These are phyloP conservation scores for Aporophyla nigra DNA, from an alignment of 2,888 invertebrate genomes.

Conservation along the genomic window DNA sequence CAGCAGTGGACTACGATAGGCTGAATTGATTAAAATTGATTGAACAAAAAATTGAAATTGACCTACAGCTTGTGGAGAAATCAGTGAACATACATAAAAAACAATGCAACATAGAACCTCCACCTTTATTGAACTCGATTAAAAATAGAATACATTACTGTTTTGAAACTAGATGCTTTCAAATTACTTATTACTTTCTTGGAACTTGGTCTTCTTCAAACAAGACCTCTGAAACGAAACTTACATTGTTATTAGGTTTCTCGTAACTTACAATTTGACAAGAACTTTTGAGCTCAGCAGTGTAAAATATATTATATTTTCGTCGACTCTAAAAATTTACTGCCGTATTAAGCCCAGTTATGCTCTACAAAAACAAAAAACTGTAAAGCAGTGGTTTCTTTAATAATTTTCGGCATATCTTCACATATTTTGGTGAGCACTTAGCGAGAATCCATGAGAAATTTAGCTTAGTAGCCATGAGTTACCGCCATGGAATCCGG, in stretches of 20 bases:
- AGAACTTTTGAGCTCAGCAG: not conserved
- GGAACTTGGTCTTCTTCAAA: not conserved
- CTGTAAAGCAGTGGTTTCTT: not conserved
- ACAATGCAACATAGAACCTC: no score
- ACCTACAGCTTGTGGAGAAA: no score
- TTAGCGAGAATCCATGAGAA: slow-evolving; percentile 4
- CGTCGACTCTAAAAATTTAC: not conserved
- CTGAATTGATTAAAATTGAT: no score
- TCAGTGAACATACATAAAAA: no score
- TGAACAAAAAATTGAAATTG: no score
- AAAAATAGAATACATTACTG: not conserved
- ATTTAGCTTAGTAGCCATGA: slow-evolving; percentile 16
- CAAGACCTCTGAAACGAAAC: not conserved
- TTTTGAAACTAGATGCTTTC: not conserved
- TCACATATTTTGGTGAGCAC: not conserved
- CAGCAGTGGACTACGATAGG: no score
- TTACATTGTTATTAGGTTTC: not conserved
- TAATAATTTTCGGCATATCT: not conserved
- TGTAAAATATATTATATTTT: not conserved
- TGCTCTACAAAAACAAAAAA: not conserved
- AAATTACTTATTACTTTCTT: not conserved
- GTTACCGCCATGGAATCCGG: slow-evolving; percentile 28
- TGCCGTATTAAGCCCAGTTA: not conserved
- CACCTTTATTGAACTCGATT: no score
- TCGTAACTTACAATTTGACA: not conserved